These are phyloP conservation scores for Tetropium fuscum DNA, from an alignment of 2,888 invertebrate genomes.

Conservation along the genomic window DNA sequence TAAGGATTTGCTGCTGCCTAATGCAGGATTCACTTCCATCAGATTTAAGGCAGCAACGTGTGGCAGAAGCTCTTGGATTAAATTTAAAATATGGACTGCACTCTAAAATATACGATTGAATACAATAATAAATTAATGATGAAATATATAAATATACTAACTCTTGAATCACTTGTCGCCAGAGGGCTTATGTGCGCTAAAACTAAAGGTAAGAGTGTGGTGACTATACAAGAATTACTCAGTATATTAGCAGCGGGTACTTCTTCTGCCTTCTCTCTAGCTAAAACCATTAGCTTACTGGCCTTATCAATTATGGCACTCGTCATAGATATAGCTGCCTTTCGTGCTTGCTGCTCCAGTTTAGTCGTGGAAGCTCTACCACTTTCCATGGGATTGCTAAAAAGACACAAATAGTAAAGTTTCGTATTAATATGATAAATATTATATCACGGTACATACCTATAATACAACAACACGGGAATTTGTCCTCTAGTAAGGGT, in stretches of 20 bases:
- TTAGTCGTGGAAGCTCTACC: constrained; percentile 59
- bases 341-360: constrained; percentile 71
- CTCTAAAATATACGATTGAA: constrained; percentile 72
- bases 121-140: constrained; percentile 4
- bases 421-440: background rate
- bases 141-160: constrained; percentile 58
- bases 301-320: constrained; percentile 82
- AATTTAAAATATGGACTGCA: constrained; percentile 84
- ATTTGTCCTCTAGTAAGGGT: constrained; percentile 95
- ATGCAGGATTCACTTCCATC: constrained; percentile 61
- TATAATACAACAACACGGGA: constrained; percentile 91
- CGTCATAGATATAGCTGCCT: constrained; percentile 81
- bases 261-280: constrained; percentile 79
- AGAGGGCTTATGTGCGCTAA: constrained; percentile 88
- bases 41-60: constrained; percentile 90
- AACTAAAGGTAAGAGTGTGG: constrained; percentile 84
- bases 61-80: constrained; percentile 90
- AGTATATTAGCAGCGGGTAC: constrained; percentile 69
- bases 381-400: constrained; percentile 63
- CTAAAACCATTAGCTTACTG: constrained; percentile 80
- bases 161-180: constrained; percentile 85
- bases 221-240: constrained; percentile 73
- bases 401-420: constrained; percentile 37
- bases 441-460: constrained; percentile 69
- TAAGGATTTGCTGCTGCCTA: constrained; percentile 54